Conservation (phyloP, 2,888 invertebrate species). For the Harpagoxenus sublaevis region DNA sequence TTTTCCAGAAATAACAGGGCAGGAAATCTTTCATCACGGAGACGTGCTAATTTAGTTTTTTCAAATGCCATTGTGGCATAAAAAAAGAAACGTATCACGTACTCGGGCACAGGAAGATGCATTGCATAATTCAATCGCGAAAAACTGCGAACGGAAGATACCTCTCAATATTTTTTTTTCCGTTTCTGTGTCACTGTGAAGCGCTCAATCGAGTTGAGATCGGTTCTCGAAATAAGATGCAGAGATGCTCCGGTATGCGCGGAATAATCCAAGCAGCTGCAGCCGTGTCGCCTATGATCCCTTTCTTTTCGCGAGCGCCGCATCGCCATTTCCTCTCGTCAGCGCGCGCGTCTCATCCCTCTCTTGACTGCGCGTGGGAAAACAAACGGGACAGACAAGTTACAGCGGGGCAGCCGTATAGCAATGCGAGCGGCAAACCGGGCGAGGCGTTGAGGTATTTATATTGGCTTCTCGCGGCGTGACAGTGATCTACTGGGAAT, state of each 20-base stretch:
- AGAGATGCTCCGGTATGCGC: slow-evolving; percentile 60
- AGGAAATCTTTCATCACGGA: not conserved
- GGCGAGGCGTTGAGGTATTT: slow-evolving; percentile 84
- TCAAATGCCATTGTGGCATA: not conserved
- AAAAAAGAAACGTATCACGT: not conserved
- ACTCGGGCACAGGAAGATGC: not conserved
- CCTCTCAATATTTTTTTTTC: not conserved
- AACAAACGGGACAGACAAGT: slow-evolving; percentile 76
- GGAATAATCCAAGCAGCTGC: slow-evolving; percentile 72
- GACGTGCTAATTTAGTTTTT: not conserved
- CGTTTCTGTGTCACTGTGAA: not conserved
- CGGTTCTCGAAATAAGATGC: slow-evolving; percentile 60
- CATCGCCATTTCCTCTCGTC: slow-evolving; percentile 16
- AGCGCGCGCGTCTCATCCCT: slow-evolving; percentile 6
- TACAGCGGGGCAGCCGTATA: slow-evolving; percentile 68
- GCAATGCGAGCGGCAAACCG: slow-evolving; percentile 76
- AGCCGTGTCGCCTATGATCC: slow-evolving; percentile 68
- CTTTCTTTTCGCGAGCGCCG: slow-evolving; percentile 45
- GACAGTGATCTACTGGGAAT: slow-evolving; percentile 86
- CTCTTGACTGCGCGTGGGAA: slow-evolving; percentile 55
- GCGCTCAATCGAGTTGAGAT: slow-evolving; percentile 41
- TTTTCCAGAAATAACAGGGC: not conserved
- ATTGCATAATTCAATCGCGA: slow-evolving; percentile 11
- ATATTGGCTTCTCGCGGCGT: slow-evolving; percentile 85
- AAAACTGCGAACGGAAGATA: not conserved